These are phyloP conservation scores for Athetis lepigone DNA, from an alignment of 2,888 invertebrate species.

Conservation along the genomic window DNA sequence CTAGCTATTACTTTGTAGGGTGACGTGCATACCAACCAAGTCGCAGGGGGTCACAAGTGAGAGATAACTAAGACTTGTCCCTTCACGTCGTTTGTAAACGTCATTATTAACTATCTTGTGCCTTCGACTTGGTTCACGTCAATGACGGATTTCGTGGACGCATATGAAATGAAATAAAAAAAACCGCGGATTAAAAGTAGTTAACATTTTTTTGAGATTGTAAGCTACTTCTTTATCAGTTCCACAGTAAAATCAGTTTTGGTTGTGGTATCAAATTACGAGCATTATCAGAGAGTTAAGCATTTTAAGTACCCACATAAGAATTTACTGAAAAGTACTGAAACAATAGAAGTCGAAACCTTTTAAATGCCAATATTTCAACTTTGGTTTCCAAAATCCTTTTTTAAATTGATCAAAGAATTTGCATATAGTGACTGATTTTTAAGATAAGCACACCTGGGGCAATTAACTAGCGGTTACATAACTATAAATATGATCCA, in stretches of 20 bases:
- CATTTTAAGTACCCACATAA: too few relatives aligned
- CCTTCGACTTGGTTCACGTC: too few relatives aligned
- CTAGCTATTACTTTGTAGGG: neutral
- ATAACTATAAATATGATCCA: neutral
- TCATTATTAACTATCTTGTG: neutral
- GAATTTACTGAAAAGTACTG: neutral
- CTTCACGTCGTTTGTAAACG: slow-evolving; percentile 5
- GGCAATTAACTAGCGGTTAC: neutral
- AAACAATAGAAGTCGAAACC: too few relatives aligned
- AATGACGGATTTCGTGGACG: too few relatives aligned
- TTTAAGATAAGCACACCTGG: slow-evolving; percentile 4
- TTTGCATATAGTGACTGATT: neutral
- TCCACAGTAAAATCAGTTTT: too few relatives aligned
- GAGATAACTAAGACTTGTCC: slow-evolving; percentile 25
- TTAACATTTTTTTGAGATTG: too few relatives aligned
- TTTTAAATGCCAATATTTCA: too few relatives aligned
- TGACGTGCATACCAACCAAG: slow-evolving; percentile 22
- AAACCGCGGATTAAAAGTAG: too few relatives aligned
- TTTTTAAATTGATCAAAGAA: neutral
- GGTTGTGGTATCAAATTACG: too few relatives aligned
- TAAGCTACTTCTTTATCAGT: too few relatives aligned
- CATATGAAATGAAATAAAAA: too few relatives aligned
- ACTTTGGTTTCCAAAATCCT: neutral
- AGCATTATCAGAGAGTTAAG: too few relatives aligned
- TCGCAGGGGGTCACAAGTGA: slow-evolving; percentile 47